These are phyloP conservation scores for Pinctada fucata DNA, from an alignment of 2,888 invertebrate species.

Conservation along the genomic window DNA sequence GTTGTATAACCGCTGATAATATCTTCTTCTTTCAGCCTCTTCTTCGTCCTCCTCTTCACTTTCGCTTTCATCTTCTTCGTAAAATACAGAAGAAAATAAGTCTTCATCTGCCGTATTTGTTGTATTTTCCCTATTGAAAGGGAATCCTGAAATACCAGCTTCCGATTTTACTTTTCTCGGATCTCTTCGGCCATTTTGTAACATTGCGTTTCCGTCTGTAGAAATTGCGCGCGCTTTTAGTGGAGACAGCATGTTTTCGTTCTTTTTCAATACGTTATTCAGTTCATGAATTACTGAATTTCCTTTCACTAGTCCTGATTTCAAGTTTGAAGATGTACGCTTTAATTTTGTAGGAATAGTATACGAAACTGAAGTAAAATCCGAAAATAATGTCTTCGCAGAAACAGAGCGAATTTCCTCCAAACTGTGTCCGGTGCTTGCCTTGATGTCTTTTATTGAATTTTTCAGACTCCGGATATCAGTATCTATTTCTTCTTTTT, in stretches of 20 bases:
- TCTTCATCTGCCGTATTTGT: background rate
- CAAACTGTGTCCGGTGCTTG: constrained; percentile 28
- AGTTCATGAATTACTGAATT: constrained; percentile 11
- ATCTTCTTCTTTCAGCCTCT: background rate
- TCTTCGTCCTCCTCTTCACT: constrained; percentile 3
- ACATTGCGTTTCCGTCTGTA: background rate
- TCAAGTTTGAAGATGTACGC: background rate
- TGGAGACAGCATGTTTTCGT: background rate
- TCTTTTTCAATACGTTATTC: background rate
- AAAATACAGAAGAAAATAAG: constrained; percentile 1
- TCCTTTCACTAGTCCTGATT: constrained; percentile 14
- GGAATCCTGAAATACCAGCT: constrained; percentile 3
- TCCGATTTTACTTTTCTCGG: constrained; percentile 31
- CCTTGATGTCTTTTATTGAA: constrained; percentile 30
- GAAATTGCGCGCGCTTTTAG: background rate
- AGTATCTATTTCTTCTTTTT: constrained; percentile 7
- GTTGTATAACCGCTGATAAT: constrained; percentile 22
- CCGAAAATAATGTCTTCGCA: background rate
- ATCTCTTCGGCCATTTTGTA: background rate
- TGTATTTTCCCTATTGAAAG: background rate
- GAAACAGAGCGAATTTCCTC: constrained; percentile 29
- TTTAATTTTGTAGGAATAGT: constrained; percentile 1
- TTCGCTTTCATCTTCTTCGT: constrained; percentile 8
- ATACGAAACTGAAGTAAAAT: constrained; percentile 5
- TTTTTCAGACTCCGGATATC: constrained; percentile 18